phyloP scores from a whole-genome alignment of 2,113 vertebrate genomes.

The Neolamprologus devosi region DNA sequence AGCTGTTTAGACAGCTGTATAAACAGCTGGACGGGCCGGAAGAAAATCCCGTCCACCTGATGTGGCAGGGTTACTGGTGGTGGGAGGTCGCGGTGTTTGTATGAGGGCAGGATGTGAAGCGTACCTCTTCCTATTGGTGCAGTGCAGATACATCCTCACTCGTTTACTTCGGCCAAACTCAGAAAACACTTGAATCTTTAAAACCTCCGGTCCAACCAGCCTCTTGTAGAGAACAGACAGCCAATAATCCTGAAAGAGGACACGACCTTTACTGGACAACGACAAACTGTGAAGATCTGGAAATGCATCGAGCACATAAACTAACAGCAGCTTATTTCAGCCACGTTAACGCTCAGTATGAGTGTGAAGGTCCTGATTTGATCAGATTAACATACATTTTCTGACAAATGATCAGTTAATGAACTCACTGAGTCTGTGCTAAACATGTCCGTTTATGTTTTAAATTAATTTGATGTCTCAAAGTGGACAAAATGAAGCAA shows the following conservation, averaged over 20 bases:
- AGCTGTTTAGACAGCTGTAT: not conserved
- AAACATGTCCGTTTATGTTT: not conserved
- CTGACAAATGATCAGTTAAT: not conserved
- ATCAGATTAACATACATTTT: not conserved
- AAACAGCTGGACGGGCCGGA: not conserved
- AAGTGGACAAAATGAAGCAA: not conserved
- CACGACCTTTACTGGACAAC: not conserved
- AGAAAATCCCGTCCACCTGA: no score
- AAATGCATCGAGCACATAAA: not conserved
- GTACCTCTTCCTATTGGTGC: conserved; percentile 77
- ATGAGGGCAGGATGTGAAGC: not conserved
- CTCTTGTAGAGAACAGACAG: conserved; percentile 88
- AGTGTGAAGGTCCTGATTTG: not conserved
- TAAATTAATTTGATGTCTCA: not conserved
- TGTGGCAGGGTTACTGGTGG: not conserved
- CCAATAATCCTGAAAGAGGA: conserved; percentile 85
- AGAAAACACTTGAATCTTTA: conserved; percentile 45
- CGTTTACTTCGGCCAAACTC: not conserved
- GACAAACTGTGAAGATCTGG: not conserved
- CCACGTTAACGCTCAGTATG: not conserved
- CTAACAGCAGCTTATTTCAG: not conserved
- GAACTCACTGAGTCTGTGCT: not conserved
- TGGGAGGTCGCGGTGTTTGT: not conserved
- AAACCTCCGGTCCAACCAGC: conserved; percentile 82
- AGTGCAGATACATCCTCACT: conserved; percentile 86